Evolutionary conservation across 2,888 invertebrate genomes (phyloP).

Genomic region (Creontiades dilutus): DNA sequence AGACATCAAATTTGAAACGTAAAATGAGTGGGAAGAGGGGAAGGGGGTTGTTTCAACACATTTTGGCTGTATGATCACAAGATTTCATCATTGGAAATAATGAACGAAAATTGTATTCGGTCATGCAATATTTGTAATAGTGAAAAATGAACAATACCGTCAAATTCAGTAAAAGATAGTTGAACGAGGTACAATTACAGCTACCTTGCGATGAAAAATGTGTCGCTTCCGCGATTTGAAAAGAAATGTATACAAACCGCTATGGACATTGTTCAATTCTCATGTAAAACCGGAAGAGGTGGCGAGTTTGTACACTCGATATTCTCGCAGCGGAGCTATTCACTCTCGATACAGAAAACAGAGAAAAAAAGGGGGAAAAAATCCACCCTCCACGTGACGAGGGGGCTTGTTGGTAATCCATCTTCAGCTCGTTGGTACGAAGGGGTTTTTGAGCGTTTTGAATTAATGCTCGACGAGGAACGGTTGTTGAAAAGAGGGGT

Average conservation of each 20-base stretch:
- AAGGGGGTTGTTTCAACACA: too few species aligned
- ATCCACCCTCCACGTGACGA: not conserved
- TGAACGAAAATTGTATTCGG: too few species aligned
- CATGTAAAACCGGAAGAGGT: not conserved
- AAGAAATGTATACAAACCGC: slow-evolving; percentile 2
- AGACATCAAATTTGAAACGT: too few species aligned
- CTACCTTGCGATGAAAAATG: too few species aligned
- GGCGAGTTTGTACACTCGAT: slow-evolving; percentile 8
- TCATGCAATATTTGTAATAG: too few species aligned
- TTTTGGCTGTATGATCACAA: too few species aligned
- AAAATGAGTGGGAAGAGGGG: too few species aligned
- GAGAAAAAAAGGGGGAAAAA: not conserved
- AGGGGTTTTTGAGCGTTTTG: slow-evolving; percentile 42
- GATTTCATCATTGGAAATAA: too few species aligned
- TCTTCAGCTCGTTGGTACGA: slow-evolving; percentile 53
- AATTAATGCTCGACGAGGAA: slow-evolving; percentile 37
- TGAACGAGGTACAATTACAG: too few species aligned
- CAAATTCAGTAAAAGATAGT: too few species aligned
- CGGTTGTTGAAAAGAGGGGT: slow-evolving; percentile 49
- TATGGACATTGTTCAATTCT: not conserved
- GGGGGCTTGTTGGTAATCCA: slow-evolving; percentile 45
- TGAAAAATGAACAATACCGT: too few species aligned
- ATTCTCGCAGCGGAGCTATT: not conserved
- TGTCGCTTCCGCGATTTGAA: not conserved
- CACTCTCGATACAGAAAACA: not conserved